Conservation (phyloP, 2,888 invertebrate genomes). For the Drosophila leonis region DNA sequence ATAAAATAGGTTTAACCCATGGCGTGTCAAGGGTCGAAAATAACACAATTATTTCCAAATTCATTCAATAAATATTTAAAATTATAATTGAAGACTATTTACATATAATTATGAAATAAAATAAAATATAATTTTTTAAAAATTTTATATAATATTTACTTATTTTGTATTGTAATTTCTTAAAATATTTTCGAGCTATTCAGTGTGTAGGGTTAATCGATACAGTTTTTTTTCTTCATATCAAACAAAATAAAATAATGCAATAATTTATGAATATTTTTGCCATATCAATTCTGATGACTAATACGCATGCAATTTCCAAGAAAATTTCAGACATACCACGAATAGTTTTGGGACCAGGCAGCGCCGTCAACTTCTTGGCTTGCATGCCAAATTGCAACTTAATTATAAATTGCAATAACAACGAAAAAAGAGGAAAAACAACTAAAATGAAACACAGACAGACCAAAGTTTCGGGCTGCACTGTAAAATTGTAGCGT, state of each 20-base stretch:
- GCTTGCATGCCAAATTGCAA: slow-evolving; percentile 79
- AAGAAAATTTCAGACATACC: slow-evolving; percentile 73
- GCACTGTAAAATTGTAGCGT: slow-evolving; percentile 66
- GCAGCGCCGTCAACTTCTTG: slow-evolving; percentile 58
- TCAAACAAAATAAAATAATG: slow-evolving; percentile 38
- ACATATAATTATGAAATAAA: not conserved
- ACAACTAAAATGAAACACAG: slow-evolving; percentile 10
- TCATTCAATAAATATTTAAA: not conserved
- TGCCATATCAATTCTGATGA: slow-evolving; percentile 61
- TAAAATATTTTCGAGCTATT: not conserved
- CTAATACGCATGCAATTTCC: slow-evolving; percentile 79
- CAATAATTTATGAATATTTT: slow-evolving; percentile 43
- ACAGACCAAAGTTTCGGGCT: slow-evolving; percentile 40
- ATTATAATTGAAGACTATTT: not conserved
- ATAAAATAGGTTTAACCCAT: slow-evolving; percentile 61
- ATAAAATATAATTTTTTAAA: not conserved
- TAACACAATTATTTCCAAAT: not conserved
- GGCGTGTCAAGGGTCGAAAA: not conserved
- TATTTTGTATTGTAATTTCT: not conserved
- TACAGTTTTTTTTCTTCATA: slow-evolving; percentile 8
- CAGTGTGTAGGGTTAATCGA: slow-evolving; percentile 44
- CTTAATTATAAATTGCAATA: slow-evolving; percentile 80
- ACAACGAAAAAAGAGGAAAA: slow-evolving; percentile 19
- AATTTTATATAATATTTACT: not conserved
- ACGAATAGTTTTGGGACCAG: slow-evolving; percentile 72